Percentiles rank a stretch among this genome's conserved stretches.
Conservation (phyloP, 35 echinoderm and acorn worm genomes). For the Stichopus chloronotus region DNA sequence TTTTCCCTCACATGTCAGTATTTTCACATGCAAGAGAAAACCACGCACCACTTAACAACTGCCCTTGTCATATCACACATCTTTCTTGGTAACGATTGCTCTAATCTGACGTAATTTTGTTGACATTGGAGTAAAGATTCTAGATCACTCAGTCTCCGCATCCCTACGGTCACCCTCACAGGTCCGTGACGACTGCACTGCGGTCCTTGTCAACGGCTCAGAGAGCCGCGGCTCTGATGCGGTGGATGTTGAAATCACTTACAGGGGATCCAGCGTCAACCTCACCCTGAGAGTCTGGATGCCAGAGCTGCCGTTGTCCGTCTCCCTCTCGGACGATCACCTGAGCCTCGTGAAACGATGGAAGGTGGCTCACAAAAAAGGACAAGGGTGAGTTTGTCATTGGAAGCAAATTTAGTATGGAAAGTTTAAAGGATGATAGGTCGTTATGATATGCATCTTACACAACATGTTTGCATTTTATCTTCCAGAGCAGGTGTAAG, state of each 20-base stretch:
- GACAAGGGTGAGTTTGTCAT: neutral
- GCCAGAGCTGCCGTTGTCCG: constrained; percentile 82
- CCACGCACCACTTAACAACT: too few relatives aligned
- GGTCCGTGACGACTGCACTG: constrained; percentile 72
- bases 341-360: constrained; percentile 87
- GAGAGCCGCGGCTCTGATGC: constrained; percentile 66
- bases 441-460: too few relatives aligned
- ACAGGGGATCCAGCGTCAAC: constrained; percentile 38
- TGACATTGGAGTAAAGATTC: too few relatives aligned
- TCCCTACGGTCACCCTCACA: neutral
- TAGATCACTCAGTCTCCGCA: too few relatives aligned
- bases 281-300: constrained; percentile 79
- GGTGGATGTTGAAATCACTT: constrained; percentile 57
- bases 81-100: too few relatives aligned
- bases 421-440: too few relatives aligned
- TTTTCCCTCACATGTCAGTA: too few relatives aligned
- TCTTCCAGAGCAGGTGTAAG: too few relatives aligned
- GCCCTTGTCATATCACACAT: too few relatives aligned
- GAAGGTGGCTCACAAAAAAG: constrained; percentile 70
- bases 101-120: too few relatives aligned
- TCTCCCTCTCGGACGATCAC: constrained; percentile 80
- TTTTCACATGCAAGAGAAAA: too few relatives aligned
- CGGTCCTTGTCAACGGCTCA: constrained; percentile 78
- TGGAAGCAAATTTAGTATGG: neutral
- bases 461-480: too few relatives aligned